Evolutionary conservation across 2,888 invertebrate genomes (phyloP).

Genomic region (Mechanitis messenoides): DNA sequence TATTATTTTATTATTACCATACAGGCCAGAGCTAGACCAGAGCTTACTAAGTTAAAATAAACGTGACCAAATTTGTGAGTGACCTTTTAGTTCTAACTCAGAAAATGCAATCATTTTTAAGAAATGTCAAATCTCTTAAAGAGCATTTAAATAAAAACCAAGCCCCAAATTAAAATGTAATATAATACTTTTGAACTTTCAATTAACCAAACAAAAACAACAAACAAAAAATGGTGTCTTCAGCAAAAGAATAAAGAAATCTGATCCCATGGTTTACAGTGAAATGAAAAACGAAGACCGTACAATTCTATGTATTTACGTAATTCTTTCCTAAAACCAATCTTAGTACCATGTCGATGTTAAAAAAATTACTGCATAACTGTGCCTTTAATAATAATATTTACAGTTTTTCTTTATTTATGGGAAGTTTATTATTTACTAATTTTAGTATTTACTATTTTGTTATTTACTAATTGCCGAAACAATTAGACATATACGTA

Average conservation of each 20-base stretch:
- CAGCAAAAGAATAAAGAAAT: slow-evolving; percentile 47
- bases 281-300: slow-evolving; percentile 42
- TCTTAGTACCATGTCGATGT: slow-evolving; percentile 38
- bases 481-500: no score
- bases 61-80: background rate
- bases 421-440: no score
- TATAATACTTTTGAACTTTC: no score
- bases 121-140: background rate
- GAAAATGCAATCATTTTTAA: background rate
- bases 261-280: slow-evolving; percentile 51
- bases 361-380: no score
- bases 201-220: background rate
- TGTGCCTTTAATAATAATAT: no score
- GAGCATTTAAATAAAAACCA: background rate
- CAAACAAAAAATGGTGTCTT: slow-evolving; percentile 12
- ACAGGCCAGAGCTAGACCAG: no score
- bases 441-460: no score
- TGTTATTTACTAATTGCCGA: no score
- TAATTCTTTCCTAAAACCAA: slow-evolving; percentile 63
- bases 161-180: no score
- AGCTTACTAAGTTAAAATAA: background rate
- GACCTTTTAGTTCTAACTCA: background rate
- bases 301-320: slow-evolving; percentile 51
- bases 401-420: no score
- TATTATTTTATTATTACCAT: no score